Conservation (phyloP, 2,797 vertebrate species). For the Varecia variegata region DNA sequence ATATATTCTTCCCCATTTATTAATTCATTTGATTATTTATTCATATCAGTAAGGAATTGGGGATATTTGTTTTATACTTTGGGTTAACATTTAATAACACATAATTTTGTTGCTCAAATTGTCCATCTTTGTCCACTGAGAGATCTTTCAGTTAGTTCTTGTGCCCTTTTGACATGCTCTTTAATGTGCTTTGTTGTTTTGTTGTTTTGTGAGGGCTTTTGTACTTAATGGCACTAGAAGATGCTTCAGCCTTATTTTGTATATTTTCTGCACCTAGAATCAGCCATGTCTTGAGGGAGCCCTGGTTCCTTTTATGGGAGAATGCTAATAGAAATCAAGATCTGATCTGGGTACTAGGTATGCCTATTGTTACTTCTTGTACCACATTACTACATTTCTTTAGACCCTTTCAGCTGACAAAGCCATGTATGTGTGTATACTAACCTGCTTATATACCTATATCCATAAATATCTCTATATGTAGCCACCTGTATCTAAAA, state of each 20-base stretch:
- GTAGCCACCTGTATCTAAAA: background rate
- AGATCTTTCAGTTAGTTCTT: background rate
- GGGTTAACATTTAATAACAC: background rate
- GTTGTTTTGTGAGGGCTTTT: background rate
- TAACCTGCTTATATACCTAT: background rate
- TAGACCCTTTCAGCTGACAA: background rate
- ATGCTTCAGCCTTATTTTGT: background rate
- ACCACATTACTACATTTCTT: background rate
- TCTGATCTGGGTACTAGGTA: background rate
- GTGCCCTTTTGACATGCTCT: background rate
- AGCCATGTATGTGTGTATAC: background rate
- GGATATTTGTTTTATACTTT: background rate
- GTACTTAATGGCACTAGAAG: background rate
- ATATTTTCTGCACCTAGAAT: background rate
- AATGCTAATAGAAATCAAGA: background rate
- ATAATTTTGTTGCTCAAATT: background rate
- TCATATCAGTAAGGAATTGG: background rate
- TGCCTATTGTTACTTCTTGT: background rate
- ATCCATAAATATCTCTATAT: background rate
- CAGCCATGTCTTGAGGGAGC: background rate
- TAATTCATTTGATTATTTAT: background rate
- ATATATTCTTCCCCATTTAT: background rate
- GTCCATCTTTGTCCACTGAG: background rate
- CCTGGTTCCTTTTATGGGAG: background rate
- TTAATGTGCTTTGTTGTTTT: background rate